These are phyloP conservation scores for Conger conger DNA, from an alignment of 2,113 vertebrate genomes.

Conservation along the genomic window DNA sequence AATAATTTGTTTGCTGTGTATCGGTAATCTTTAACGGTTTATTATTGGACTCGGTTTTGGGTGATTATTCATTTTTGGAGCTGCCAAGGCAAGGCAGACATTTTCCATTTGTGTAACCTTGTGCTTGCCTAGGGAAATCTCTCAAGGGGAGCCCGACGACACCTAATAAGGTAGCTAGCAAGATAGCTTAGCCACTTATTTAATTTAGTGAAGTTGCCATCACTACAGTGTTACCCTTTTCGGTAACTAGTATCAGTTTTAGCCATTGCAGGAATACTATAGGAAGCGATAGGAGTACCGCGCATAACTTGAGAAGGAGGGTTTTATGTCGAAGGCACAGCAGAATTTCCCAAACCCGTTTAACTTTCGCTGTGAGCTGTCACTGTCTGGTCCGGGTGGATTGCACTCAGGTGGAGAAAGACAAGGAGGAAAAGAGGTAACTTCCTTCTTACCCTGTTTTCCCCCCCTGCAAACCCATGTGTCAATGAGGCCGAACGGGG, in stretches of 20 bases:
- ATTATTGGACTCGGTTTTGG: conserved; percentile 39
- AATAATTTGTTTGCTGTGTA: conserved; percentile 36
- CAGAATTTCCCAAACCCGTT: conserved; percentile 20
- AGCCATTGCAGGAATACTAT: neutral
- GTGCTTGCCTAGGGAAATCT: conserved; percentile 51
- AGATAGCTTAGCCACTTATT: conserved; percentile 13
- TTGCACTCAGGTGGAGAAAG: conserved; percentile 29
- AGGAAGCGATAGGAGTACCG: neutral
- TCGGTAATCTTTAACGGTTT: conserved; percentile 29
- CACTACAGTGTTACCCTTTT: conserved; percentile 1
- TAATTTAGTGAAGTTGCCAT: conserved; percentile 32
- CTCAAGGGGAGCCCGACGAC: conserved; percentile 59
- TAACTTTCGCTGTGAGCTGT: conserved; percentile 26
- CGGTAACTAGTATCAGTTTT: neutral
- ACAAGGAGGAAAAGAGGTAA: conserved; percentile 26
- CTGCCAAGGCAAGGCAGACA: conserved; percentile 55
- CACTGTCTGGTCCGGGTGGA: conserved; percentile 15
- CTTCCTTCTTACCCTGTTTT: conserved; percentile 16
- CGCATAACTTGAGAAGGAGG: neutral
- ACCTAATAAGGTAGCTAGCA: conserved; percentile 52
- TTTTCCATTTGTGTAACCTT: conserved; percentile 53
- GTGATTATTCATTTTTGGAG: conserved; percentile 51
- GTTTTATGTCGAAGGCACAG: conserved; percentile 14
- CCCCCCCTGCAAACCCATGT: conserved; percentile 10
- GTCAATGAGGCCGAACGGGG: conserved; percentile 22